Conservation (phyloP, 2,888 invertebrate genomes). For the Hyposoter didymator region DNA sequence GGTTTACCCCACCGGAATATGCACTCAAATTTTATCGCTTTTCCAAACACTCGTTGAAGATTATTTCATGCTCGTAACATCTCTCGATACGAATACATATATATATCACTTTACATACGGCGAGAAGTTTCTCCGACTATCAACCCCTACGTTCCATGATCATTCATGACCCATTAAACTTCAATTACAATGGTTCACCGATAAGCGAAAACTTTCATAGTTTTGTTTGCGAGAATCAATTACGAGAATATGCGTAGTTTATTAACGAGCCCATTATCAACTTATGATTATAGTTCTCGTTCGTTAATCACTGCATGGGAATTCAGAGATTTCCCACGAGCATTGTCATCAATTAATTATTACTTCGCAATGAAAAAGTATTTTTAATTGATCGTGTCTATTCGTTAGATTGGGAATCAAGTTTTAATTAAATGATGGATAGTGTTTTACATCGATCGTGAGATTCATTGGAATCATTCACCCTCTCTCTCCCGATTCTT, state of each 20-base stretch:
- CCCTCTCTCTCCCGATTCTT: neutral
- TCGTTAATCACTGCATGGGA: neutral
- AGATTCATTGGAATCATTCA: neutral
- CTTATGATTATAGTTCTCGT: slow-evolving; percentile 5
- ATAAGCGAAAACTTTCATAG: slow-evolving; percentile 35
- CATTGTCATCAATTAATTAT: neutral
- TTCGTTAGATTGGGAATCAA: neutral
- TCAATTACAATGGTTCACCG: slow-evolving; percentile 40
- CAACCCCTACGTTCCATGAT: slow-evolving; percentile 29
- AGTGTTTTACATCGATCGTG: neutral
- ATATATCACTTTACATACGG: neutral
- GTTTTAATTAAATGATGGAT: neutral
- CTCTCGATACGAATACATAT: slow-evolving; percentile 22
- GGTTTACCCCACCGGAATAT: slow-evolving; percentile 16
- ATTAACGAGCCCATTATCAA: neutral
- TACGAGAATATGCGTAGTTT: neutral
- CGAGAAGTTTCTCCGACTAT: slow-evolving; percentile 28
- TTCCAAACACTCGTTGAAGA: slow-evolving; percentile 55
- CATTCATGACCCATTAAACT: slow-evolving; percentile 48
- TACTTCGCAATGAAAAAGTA: neutral
- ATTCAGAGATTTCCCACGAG: neutral
- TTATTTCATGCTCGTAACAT: slow-evolving; percentile 49
- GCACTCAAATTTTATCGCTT: slow-evolving; percentile 57
- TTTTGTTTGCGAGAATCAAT: slow-evolving; percentile 28
- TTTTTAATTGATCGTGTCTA: neutral